Evolutionary conservation across 2,113 vertebrate genomes (phyloP).

Genomic region (Sus scrofa): T2T-Sscrofa CM000829.6:44490001-44490500

Average conservation of each 20-base stretch:
- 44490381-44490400: not conserved
- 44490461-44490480: not conserved
- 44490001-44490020: not conserved
- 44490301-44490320: not conserved
- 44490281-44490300: slow-evolving; percentile 1
- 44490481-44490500: not conserved
- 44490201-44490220: not conserved
- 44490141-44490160: not conserved
- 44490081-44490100: not conserved
- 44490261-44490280: not conserved
- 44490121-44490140: slow-evolving; percentile 19
- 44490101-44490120: slow-evolving; percentile 26
- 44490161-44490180: slow-evolving; percentile 1
- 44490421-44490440: not conserved
- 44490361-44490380: not conserved
- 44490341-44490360: not conserved
- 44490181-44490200: not conserved
- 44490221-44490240: not conserved
- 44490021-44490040: not conserved
- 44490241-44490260: not conserved
- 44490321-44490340: not conserved
- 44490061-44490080: not conserved
- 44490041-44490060: not conserved
- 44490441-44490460: not conserved
- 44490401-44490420: not conserved